Evolutionary conservation across 2,113 vertebrate species (phyloP).

Genomic region (Sorex araneus): DNA sequence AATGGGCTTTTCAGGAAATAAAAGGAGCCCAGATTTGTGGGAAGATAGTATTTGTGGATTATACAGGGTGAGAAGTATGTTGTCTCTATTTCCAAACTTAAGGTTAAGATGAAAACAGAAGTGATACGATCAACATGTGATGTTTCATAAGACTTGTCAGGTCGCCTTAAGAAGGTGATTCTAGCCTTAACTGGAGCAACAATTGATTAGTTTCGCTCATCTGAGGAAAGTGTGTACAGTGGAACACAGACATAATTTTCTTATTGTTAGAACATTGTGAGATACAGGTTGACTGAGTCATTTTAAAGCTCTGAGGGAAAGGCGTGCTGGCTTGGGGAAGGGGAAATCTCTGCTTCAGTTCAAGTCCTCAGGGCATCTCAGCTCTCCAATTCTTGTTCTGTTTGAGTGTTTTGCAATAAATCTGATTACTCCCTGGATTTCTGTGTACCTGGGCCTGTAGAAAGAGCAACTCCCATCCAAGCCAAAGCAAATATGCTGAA

Average conservation of each 20-base stretch:
- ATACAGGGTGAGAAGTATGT: neutral
- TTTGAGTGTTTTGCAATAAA: slow-evolving; percentile 7
- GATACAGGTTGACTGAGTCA: neutral
- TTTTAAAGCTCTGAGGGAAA: neutral
- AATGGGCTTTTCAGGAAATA: neutral
- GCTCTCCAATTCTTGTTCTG: neutral
- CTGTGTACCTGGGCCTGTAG: neutral
- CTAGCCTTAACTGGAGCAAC: neutral
- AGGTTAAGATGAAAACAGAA: neutral
- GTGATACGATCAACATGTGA: neutral
- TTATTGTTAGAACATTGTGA: neutral
- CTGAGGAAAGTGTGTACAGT: neutral
- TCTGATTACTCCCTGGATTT: neutral
- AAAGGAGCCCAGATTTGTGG: neutral
- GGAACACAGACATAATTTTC: neutral
- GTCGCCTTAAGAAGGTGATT: neutral
- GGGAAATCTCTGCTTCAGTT: neutral
- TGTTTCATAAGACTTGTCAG: neutral
- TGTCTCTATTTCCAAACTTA: neutral
- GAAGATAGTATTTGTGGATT: neutral
- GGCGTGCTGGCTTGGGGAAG: neutral
- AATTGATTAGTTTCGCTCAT: neutral
- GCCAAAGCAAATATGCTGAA: neutral
- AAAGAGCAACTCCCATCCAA: neutral
- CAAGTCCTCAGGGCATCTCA: neutral